A percentile compares a stretch with the other conserved stretches of the same genome.
These are phyloP conservation scores for Centropus unirufus DNA, from an alignment of 2,113 vertebrate genomes.

Conservation along the genomic window DNA sequence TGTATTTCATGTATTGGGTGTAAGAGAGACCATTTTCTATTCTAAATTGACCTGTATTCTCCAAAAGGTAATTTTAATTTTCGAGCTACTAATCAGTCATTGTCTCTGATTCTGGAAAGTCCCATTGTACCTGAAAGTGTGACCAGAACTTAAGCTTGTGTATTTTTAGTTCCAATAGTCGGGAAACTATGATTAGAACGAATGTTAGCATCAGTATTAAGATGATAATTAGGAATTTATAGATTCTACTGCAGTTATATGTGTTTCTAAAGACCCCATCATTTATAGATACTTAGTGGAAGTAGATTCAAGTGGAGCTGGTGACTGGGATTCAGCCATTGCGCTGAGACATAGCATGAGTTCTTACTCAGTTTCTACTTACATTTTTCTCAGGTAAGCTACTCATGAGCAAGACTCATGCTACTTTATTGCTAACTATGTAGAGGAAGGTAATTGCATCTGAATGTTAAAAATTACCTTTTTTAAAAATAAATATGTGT, in stretches of 20 bases:
- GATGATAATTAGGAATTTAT: background rate
- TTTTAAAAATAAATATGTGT: rapidly evolving
- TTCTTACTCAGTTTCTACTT: background rate
- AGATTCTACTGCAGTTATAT: background rate
- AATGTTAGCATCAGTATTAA: background rate
- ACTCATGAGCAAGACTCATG: background rate
- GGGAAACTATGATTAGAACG: background rate
- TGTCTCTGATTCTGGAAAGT: background rate
- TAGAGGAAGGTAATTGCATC: background rate
- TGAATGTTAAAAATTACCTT: background rate
- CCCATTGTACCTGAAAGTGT: background rate
- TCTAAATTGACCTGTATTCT: background rate
- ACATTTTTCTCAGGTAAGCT: background rate
- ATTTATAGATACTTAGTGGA: background rate
- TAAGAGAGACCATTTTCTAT: background rate
- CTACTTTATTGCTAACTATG: background rate
- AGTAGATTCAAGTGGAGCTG: background rate
- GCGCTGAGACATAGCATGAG: background rate
- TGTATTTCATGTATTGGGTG: background rate
- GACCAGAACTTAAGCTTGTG: background rate
- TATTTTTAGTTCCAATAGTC: background rate
- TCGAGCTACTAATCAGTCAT: background rate
- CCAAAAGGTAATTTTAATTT: background rate
- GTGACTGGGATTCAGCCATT: background rate
- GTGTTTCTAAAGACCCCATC: background rate